A percentile compares a stretch with the other conserved stretches of the same genome.
Conservation (phyloP, 2,888 invertebrate genomes). For the Eutolmus rufibarbis region DNA sequence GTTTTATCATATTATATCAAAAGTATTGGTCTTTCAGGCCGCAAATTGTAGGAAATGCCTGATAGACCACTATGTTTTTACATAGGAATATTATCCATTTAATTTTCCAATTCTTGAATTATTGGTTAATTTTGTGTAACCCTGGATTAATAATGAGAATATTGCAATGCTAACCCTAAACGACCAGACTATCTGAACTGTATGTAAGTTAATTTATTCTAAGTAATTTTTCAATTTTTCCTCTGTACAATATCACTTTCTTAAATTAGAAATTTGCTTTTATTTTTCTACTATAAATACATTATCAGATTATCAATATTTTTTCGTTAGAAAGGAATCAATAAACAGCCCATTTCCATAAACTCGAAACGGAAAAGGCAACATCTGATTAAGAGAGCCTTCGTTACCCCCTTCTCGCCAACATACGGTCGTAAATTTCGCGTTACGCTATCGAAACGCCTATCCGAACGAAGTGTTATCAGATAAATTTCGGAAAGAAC, state of each 20-base stretch:
- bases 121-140: too few species aligned
- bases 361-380: neutral
- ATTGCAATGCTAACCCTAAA: too few species aligned
- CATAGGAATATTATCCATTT: too few species aligned
- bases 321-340: neutral
- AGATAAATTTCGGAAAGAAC: neutral
- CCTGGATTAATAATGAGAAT: too few species aligned
- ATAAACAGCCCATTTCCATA: neutral
- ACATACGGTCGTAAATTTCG: neutral
- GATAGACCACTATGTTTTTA: too few species aligned
- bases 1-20: too few species aligned
- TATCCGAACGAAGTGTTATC: neutral
- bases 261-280: neutral
- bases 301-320: neutral
- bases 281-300: neutral
- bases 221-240: too few species aligned
- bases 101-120: too few species aligned
- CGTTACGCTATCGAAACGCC: neutral
- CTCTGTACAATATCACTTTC: neutral
- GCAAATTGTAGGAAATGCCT: too few species aligned
- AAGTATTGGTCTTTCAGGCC: too few species aligned
- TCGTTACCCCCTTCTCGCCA: neutral
- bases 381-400: neutral
- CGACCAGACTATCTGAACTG: too few species aligned
- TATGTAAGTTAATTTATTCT: too few species aligned